Evolutionary conservation across 2,797 vertebrate genomes (phyloP), one percentile per base, ranked within the genome.

Genomic region (Sebastiscus tertius): DNA sequence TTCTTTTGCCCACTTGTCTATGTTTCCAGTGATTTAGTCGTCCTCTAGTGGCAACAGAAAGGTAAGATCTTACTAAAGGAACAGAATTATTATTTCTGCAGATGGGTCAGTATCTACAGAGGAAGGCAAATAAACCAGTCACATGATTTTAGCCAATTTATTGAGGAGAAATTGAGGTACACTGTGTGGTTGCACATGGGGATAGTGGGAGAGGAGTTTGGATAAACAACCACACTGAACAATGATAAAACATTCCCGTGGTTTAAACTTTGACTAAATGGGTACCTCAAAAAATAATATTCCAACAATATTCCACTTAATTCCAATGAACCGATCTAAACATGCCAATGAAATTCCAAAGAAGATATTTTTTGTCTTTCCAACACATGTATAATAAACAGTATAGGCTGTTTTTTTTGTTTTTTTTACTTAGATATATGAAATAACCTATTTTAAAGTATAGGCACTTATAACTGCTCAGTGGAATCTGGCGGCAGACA

Each of bases 151-250:
- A 96, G 93, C 92, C 96, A 89, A 93, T 96, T 96, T 96, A 96
- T 96, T 96, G 92, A 96, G 90, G 87, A 96, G 94, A 95, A 94
- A 95, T 96, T 97, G 97, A 98, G 97, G 97, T 97, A 97, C 96
- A 95, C 87, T 93, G 88, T 94, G 93, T 93, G 92, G 93, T 94
- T 91, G 92, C 73, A 80, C 26, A 67, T 65, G 46, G 85, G 85
- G 68, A 80, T n/a, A 82, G 80, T 77, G 75, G 86, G 76, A 60
- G 74, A 75, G 33, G 62, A 80, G 62, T 68, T 83, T 84, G 71
- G 61, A 87, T 64, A 54, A 84, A 89, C 87, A 91, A 94, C 88
- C 87, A 90, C 86, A 90, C 64, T 63, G 80, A 94, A 92, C 86
- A 82, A 83, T 59, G 58, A 79, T 64, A 84, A 81, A 91, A 87